Conservation (phyloP, 2,797 vertebrate species). For the Octomys mimax region DNA sequence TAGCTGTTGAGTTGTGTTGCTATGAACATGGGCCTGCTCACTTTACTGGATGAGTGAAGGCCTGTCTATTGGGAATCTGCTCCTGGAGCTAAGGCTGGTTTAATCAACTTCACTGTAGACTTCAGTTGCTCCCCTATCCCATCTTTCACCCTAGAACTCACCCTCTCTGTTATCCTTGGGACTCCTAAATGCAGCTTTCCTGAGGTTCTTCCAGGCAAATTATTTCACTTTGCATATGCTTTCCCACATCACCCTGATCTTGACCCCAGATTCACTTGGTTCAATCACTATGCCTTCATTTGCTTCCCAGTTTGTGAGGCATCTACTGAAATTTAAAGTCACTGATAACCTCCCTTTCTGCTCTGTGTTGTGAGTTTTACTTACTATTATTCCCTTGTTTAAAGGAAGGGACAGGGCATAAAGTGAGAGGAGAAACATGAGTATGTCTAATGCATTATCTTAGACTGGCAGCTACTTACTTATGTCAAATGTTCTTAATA, state of each 20-base stretch:
- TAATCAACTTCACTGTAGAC: neutral
- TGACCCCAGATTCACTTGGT: neutral
- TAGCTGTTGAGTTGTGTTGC: neutral
- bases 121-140: neutral
- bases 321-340: neutral
- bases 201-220: neutral
- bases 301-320: neutral
- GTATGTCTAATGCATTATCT: neutral
- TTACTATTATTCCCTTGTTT: neutral
- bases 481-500: conserved; percentile 27
- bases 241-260: neutral
- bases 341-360: neutral
- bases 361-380: conserved; percentile 14
- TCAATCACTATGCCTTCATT: neutral
- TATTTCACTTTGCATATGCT: neutral
- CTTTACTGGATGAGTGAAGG: neutral
- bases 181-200: neutral
- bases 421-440: neutral
- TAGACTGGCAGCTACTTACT: neutral
- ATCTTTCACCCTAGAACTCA: neutral
- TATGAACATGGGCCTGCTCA: neutral
- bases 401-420: neutral
- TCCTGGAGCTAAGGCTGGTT: neutral
- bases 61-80: neutral
- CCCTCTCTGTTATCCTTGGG: neutral